These are phyloP conservation scores for Campodea augens DNA, from an alignment of 1,140 invertebrate genomes.

Conservation along the genomic window DNA sequence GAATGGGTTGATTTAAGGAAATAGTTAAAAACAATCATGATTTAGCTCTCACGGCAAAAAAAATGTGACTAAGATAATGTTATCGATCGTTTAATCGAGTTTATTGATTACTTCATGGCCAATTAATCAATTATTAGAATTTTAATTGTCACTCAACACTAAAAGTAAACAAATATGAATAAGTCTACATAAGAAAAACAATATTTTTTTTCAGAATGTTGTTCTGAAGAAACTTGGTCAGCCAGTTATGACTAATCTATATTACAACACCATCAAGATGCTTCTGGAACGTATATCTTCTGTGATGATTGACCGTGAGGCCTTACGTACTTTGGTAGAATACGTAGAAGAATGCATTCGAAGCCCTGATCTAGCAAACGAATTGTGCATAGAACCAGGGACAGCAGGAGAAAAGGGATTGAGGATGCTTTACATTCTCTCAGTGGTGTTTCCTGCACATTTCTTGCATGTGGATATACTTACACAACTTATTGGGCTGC, in stretches of 20 bases:
- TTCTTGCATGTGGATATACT: conserved; percentile 74
- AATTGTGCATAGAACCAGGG: conserved; percentile 52
- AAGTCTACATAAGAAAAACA: no score
- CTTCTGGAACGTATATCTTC: conserved; percentile 81
- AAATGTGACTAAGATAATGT: no score
- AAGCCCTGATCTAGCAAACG: conserved; percentile 43
- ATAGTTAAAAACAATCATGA: no score
- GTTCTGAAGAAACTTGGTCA: conserved; percentile 86
- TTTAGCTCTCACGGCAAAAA: no score
- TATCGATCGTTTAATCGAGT: no score
- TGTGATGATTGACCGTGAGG: conserved; percentile 82
- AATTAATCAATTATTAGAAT: no score
- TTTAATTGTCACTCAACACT: no score
- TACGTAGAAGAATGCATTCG: conserved; percentile 49
- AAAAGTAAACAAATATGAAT: no score
- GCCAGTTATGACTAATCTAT: conserved; percentile 81
- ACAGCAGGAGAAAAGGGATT: conserved; percentile 65
- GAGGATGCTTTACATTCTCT: conserved; percentile 59
- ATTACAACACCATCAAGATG: conserved; percentile 91
- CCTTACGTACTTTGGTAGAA: conserved; percentile 45
- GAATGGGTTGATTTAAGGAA: no score
- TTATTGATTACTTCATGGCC: no score
- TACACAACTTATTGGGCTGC: conserved; percentile 51
- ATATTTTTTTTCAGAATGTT: conserved; percentile 29
- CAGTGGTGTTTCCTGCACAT: conserved; percentile 79